These are phyloP conservation scores for Amyelois transitella DNA, from an alignment of 1,140 invertebrate species.

Conservation along the genomic window DNA sequence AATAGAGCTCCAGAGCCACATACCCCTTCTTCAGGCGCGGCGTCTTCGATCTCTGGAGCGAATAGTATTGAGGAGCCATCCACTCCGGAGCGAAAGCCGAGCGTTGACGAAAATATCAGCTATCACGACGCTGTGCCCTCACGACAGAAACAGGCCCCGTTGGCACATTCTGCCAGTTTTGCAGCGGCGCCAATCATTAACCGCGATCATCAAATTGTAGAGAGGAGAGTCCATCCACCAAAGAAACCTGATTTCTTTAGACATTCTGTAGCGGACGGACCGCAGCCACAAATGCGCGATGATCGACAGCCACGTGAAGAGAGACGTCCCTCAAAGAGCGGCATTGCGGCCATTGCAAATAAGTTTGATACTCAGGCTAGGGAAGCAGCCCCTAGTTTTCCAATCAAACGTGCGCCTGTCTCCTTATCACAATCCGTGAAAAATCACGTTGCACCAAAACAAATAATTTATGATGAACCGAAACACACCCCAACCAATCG, in stretches of 20 bases:
- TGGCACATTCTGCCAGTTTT: slow-evolving; percentile 44
- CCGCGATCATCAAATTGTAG: slow-evolving; percentile 34
- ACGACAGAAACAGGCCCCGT: slow-evolving; percentile 38
- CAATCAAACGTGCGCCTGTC: slow-evolving; percentile 40
- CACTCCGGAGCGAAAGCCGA: slow-evolving; percentile 45
- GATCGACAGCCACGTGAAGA: slow-evolving; percentile 13
- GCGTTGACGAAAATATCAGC: slow-evolving; percentile 36
- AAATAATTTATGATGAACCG: slow-evolving; percentile 34
- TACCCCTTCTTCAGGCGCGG: slow-evolving; percentile 8
- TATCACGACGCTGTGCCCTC: slow-evolving; percentile 46
- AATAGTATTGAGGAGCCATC: slow-evolving; percentile 28
- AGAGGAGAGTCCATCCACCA: slow-evolving; percentile 31
- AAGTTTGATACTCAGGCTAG: slow-evolving; percentile 52
- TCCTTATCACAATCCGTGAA: slow-evolving; percentile 6
- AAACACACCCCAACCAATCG: slow-evolving; percentile 24
- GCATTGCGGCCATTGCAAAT: slow-evolving; percentile 57
- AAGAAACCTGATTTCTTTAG: slow-evolving; percentile 51
- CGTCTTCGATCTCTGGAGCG: slow-evolving; percentile 24
- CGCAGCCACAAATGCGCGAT: not conserved
- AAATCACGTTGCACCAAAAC: slow-evolving; percentile 14
- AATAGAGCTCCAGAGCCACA: slow-evolving; percentile 9
- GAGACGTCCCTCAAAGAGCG: slow-evolving; percentile 37
- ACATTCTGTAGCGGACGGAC: slow-evolving; percentile 47
- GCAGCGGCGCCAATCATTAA: slow-evolving; percentile 37
- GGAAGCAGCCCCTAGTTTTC: slow-evolving; percentile 29